phyloP scores from a whole-genome alignment of 23 tunicate genomes.

The Trididemnum clinides region DNA sequence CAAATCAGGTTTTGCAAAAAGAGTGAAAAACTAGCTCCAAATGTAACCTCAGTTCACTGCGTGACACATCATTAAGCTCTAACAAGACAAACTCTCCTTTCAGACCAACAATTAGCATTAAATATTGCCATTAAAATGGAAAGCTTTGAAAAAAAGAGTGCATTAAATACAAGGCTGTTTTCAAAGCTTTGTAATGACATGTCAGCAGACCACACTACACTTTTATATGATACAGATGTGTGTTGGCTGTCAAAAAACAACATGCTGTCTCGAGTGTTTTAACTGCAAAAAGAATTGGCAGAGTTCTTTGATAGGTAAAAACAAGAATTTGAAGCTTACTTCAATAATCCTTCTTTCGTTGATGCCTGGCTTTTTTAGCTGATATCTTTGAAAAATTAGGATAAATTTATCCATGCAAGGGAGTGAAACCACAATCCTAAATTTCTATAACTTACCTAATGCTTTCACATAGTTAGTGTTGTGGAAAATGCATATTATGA shows the following conservation, averaged over 20 bases:
- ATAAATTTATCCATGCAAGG: neutral
- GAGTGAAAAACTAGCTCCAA: constrained; percentile 23
- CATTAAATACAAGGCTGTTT: neutral
- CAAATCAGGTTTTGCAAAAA: constrained; percentile 22
- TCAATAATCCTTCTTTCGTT: neutral
- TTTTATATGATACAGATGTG: neutral
- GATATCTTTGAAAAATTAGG: neutral
- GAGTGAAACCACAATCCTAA: neutral
- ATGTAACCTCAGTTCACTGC: constrained; percentile 21
- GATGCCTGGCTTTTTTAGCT: neutral
- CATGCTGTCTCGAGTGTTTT: neutral
- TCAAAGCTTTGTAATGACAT: neutral
- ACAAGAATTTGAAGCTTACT: neutral
- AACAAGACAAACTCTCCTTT: constrained; percentile 1
- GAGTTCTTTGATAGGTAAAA: no score
- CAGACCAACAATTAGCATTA: no score
- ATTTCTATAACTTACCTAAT: constrained; percentile 13
- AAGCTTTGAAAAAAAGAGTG: neutral
- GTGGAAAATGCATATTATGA: constrained; percentile 27
- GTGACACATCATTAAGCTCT: neutral
- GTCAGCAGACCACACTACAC: neutral
- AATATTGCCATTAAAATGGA: neutral
- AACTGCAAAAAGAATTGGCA: neutral
- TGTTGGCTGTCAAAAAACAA: neutral
- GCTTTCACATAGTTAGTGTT: constrained; percentile 14